Evolutionary conservation across 1,140 invertebrate genomes (phyloP).

Genomic region (Bombus superbus): DNA sequence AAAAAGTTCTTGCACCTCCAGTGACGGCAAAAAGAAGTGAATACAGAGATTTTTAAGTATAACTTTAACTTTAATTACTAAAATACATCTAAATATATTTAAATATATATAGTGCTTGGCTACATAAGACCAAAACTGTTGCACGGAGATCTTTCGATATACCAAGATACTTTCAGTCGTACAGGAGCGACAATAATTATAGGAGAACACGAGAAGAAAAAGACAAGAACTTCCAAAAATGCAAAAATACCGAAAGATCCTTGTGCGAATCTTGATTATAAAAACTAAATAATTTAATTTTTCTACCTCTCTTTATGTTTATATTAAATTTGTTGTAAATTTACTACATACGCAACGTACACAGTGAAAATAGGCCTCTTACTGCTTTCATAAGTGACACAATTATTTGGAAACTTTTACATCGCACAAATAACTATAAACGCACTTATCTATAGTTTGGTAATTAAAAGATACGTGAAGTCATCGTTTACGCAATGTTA

Average conservation of each 20-base stretch:
- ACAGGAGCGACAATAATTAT: constrained; percentile 71
- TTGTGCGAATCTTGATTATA: background rate
- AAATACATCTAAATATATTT: background rate
- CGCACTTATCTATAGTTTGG: background rate
- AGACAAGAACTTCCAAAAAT: background rate
- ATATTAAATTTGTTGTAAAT: background rate
- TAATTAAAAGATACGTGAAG: background rate
- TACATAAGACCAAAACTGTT: constrained; percentile 66
- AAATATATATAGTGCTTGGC: constrained; percentile 65
- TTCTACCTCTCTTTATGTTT: background rate
- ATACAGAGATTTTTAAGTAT: background rate
- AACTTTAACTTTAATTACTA: background rate
- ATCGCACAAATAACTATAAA: background rate
- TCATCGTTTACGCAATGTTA: background rate
- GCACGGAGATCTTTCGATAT: constrained; percentile 65
- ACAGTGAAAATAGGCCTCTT: background rate
- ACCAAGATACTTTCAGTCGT: constrained; percentile 72
- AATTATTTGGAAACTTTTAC: background rate
- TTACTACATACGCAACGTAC: too few relatives aligned
- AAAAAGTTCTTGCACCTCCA: constrained; percentile 67
- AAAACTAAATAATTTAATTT: constrained; percentile 1
- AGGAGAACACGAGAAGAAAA: constrained; percentile 54
- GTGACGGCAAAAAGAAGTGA: constrained; percentile 69
- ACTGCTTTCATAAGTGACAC: background rate
- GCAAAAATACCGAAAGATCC: background rate